Conservation (phyloP, 2,113 vertebrate species). For the Ophiodon elongatus region DNA sequence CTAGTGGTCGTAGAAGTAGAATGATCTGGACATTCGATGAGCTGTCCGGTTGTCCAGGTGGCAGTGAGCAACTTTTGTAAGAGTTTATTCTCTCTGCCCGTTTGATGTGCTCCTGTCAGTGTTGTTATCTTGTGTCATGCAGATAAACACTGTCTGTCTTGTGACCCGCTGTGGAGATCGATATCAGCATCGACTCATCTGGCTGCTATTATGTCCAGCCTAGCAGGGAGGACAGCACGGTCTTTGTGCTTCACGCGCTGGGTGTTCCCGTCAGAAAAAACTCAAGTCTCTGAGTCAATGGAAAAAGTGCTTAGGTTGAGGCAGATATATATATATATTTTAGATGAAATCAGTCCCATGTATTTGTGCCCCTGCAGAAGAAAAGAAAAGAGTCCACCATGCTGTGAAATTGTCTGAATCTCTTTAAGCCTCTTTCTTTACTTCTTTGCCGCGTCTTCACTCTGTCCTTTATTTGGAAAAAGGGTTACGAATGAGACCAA, state of each 20-base stretch:
- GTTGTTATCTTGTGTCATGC: constrained; percentile 29
- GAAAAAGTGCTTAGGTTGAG: constrained; percentile 16
- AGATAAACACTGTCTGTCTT: constrained; percentile 41
- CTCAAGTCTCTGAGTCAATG: constrained; percentile 30
- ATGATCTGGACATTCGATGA: background rate
- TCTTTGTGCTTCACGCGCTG: constrained; percentile 39
- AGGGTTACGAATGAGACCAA: background rate
- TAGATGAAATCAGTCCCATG: constrained; percentile 7
- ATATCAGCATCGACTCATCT: constrained; percentile 40
- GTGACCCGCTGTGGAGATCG: constrained; percentile 56
- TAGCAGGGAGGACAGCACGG: background rate
- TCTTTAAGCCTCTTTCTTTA: constrained; percentile 6
- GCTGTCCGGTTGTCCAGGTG: background rate
- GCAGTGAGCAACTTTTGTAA: background rate
- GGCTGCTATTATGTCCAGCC: constrained; percentile 35
- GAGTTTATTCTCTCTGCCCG: background rate
- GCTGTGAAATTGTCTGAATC: constrained; percentile 32
- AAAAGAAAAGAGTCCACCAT: background rate
- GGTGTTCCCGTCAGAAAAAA: constrained; percentile 49
- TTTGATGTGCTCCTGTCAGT: constrained; percentile 19
- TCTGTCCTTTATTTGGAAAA: background rate
- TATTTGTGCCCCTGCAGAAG: background rate
- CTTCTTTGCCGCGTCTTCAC: background rate
- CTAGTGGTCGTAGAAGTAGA: background rate
- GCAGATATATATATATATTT: constrained; percentile 24